Evolutionary conservation across 1,140 invertebrate species (phyloP).

Genomic region (Argopecten irradians): DNA sequence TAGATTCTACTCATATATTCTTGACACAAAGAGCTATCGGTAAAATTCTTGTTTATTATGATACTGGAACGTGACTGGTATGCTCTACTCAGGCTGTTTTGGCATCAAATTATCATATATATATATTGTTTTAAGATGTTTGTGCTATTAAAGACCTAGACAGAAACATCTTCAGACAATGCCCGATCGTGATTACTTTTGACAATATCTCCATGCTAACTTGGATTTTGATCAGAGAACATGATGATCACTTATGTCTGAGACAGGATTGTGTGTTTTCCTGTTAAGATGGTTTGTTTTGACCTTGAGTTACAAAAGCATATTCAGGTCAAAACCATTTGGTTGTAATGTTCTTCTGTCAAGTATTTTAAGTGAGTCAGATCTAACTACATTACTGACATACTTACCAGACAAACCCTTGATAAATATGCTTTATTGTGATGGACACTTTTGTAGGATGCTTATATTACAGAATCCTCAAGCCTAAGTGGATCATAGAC

Average conservation of each 20-base stretch:
- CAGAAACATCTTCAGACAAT: not conserved
- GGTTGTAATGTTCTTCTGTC: not conserved
- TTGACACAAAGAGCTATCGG: too few species aligned
- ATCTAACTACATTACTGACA: not conserved
- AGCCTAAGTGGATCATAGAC: not conserved
- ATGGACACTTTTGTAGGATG: not conserved
- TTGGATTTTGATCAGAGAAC: not conserved
- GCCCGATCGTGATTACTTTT: not conserved
- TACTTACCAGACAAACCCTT: not conserved
- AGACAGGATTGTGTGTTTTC: not conserved
- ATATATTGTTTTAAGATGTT: not conserved
- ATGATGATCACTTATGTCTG: not conserved
- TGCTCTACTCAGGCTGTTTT: too few species aligned
- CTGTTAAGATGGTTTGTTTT: not conserved
- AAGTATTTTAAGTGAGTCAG: not conserved
- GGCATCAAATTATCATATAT: too few species aligned
- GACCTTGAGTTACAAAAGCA: not conserved
- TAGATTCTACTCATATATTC: too few species aligned
- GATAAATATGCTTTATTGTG: not conserved
- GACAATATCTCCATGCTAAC: not conserved
- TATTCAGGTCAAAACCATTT: not conserved
- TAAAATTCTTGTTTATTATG: too few species aligned
- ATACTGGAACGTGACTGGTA: too few species aligned
- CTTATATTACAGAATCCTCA: too few species aligned
- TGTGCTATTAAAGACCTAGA: not conserved